Conservation (phyloP, 2,113 vertebrate genomes). For the Cariama cristata region DNA sequence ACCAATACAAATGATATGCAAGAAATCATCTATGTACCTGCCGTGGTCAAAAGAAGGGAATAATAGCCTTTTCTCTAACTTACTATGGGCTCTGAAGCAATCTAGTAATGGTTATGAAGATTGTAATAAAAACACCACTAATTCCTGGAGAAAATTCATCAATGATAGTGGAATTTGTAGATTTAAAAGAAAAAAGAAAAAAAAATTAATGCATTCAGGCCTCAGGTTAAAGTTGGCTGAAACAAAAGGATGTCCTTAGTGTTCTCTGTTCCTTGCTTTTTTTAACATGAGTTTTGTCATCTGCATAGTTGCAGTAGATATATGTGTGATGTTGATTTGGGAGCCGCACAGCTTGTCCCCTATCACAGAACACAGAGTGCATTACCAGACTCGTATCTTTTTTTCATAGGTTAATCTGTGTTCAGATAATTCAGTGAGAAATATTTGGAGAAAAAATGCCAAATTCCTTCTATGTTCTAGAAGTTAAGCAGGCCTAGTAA, state of each 20-base stretch:
- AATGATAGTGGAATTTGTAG: background rate
- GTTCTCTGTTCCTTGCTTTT: background rate
- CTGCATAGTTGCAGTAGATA: accelerated
- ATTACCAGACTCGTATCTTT: background rate
- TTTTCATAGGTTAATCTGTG: background rate
- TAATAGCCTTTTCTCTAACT: background rate
- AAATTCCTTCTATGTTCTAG: background rate
- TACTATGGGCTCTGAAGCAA: background rate
- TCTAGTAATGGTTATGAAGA: background rate
- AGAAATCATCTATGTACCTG: background rate
- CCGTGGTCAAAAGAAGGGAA: background rate
- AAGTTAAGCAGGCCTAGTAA: background rate
- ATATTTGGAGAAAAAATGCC: background rate
- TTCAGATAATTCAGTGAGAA: background rate
- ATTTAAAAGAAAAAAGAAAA: background rate
- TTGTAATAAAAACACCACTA: accelerated
- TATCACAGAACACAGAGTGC: background rate
- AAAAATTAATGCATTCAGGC: background rate
- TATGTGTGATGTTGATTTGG: background rate
- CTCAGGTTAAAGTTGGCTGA: background rate
- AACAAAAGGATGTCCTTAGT: background rate
- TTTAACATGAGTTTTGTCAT: background rate
- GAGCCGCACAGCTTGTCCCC: background rate
- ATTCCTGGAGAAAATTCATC: background rate
- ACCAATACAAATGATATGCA: accelerated